These are phyloP conservation scores for Drosophila anomalata DNA, from an alignment of 2,888 invertebrate genomes.

Conservation along the genomic window DNA sequence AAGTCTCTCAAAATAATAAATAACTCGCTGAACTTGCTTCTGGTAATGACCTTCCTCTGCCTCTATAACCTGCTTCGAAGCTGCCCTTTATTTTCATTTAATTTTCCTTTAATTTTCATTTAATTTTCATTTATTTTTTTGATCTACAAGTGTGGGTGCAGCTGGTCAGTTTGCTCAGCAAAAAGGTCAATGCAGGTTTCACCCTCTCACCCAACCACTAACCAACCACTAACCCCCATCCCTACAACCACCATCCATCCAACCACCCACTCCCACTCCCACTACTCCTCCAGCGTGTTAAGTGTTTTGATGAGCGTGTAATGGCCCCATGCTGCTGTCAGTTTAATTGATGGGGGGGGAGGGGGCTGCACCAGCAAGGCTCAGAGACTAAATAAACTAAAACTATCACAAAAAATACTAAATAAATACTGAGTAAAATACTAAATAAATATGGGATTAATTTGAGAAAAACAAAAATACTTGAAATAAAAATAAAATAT, in stretches of 20 bases:
- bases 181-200: constrained; percentile 19
- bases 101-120: background rate
- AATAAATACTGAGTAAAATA: too few relatives aligned
- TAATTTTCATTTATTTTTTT: background rate
- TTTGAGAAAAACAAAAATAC: too few relatives aligned
- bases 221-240: background rate
- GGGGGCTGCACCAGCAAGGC: too few relatives aligned
- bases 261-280: constrained; percentile 1
- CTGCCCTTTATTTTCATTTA: background rate
- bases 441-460: too few relatives aligned
- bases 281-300: constrained; percentile 23
- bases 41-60: too few relatives aligned
- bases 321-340: constrained; percentile 53
- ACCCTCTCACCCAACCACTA: constrained; percentile 2
- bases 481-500: too few relatives aligned
- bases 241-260: background rate
- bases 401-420: too few relatives aligned
- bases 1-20: too few relatives aligned
- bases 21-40: too few relatives aligned
- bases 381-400: too few relatives aligned
- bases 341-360: constrained; percentile 58
- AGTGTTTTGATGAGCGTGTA: constrained; percentile 69
- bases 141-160: constrained; percentile 6
- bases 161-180: constrained; percentile 10
- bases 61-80: too few relatives aligned